Conservation (phyloP, 1,140 invertebrate species). For the Galendromus occidentalis region DNA sequence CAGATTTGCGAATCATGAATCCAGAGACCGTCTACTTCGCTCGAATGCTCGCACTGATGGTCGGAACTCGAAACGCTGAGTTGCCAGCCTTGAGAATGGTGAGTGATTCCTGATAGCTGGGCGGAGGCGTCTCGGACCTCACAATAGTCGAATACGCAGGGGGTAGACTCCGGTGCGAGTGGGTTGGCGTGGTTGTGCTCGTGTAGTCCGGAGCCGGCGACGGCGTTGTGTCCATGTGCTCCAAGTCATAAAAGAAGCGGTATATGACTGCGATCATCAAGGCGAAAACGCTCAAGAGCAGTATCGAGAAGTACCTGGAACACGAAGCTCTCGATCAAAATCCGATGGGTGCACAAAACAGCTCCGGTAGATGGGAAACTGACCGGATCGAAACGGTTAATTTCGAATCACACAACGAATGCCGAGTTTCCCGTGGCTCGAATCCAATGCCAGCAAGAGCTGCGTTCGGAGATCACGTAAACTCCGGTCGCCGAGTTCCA, state of each 20-base stretch:
- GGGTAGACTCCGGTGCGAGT: background rate
- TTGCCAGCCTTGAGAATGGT: background rate
- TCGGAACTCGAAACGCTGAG: background rate
- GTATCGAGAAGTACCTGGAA: slow-evolving; percentile 4
- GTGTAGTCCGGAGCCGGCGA: background rate
- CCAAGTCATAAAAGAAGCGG: background rate
- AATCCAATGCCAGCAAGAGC: too few species aligned
- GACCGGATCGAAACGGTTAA: too few species aligned
- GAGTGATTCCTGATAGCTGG: background rate
- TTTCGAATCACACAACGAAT: too few species aligned
- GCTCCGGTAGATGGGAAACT: too few species aligned
- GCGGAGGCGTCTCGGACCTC: background rate
- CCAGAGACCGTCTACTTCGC: too few species aligned
- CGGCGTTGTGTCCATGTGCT: background rate
- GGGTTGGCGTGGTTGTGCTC: background rate
- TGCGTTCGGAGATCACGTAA: too few species aligned
- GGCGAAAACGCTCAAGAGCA: background rate
- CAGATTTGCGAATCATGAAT: too few species aligned
- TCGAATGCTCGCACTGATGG: background rate
- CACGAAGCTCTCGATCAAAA: too few species aligned
- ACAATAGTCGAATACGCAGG: background rate
- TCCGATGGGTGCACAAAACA: too few species aligned
- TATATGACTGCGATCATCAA: slow-evolving; percentile 5
- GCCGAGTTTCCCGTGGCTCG: too few species aligned
- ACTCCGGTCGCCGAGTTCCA: too few species aligned